These are phyloP conservation scores for Dicranocentrus wangi DNA, from an alignment of 2,888 invertebrate species.

Conservation along the genomic window DNA sequence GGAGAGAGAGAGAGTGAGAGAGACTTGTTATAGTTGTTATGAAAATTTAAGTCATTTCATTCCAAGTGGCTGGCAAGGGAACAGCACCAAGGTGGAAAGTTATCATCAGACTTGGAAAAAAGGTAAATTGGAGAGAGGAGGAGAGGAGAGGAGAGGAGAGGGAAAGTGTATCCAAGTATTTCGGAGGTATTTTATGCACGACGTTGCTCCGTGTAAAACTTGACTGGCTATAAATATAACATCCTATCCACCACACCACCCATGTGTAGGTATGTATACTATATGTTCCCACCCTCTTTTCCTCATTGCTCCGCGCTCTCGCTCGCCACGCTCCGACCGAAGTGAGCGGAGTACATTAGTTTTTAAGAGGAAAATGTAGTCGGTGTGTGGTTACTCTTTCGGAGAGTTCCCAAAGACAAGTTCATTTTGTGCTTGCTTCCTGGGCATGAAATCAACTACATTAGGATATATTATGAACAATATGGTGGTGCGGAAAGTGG, in stretches of 20 bases:
- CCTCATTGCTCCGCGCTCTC: not conserved
- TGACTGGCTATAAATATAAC: no score
- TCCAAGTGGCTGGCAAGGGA: not conserved
- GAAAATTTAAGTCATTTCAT: conserved; percentile 25
- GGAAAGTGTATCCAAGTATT: not conserved
- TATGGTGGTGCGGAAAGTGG: conserved; percentile 15
- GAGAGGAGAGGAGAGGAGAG: not conserved
- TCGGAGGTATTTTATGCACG: not conserved
- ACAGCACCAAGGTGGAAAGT: not conserved
- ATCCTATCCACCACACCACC: no score
- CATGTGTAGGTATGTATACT: no score
- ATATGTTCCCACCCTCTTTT: no score
- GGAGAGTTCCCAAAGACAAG: conserved; percentile 8
- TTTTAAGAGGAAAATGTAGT: conserved; percentile 17
- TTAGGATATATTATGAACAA: conserved; percentile 32
- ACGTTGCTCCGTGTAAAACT: not conserved
- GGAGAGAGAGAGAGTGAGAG: not conserved
- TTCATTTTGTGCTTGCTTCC: conserved; percentile 41
- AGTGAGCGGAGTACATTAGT: conserved; percentile 29
- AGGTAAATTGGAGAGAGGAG: not conserved
- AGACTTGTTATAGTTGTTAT: conserved; percentile 22
- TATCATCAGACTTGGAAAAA: not conserved
- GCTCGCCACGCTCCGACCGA: conserved; percentile 11
- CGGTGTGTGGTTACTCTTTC: conserved; percentile 41
- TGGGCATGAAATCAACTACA: conserved; percentile 44